Evolutionary conservation across 2,888 invertebrate species (phyloP).

Genomic region (Proisotoma minuta): DNA sequence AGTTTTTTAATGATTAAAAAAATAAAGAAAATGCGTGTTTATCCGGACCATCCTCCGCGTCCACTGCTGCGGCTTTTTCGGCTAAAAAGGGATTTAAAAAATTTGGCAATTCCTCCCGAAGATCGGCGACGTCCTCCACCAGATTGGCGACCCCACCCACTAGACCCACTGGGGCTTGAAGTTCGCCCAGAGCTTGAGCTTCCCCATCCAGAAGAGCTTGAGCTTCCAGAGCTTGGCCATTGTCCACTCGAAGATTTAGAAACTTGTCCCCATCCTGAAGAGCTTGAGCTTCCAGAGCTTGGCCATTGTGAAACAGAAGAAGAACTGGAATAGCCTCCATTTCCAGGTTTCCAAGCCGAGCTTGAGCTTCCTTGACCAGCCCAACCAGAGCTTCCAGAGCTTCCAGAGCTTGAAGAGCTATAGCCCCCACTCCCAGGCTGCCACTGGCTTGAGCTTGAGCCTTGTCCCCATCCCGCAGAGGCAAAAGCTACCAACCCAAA

Average conservation of each 20-base stretch:
- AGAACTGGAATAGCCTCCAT: too few species aligned
- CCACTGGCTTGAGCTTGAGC: neutral
- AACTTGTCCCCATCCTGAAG: too few species aligned
- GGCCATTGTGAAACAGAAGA: neutral
- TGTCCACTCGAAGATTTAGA: neutral
- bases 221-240: neutral
- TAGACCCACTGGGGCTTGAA: neutral
- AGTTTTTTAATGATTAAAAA: too few species aligned
- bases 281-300: too few species aligned
- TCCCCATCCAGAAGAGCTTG: too few species aligned
- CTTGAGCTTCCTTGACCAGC: neutral
- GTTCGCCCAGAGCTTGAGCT: neutral
- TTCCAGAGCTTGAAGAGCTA: neutral
- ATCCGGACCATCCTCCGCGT: slow-evolving; percentile 12
- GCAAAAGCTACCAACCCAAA: too few species aligned
- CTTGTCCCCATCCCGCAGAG: neutral
- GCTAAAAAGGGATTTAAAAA: slow-evolving; percentile 8
- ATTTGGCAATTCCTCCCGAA: slow-evolving; percentile 5
- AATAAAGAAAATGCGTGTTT: too few species aligned
- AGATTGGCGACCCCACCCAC: neutral
- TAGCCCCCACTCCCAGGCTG: slow-evolving; percentile 3
- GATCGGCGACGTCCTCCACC: slow-evolving; percentile 8
- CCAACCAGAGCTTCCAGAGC: slow-evolving; percentile 3
- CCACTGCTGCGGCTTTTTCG: slow-evolving; percentile 8
- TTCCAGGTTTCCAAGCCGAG: too few species aligned